Percentiles rank a stretch among this genome's conserved stretches.
Evolutionary conservation across 2,888 invertebrate species (phyloP).

Genomic region (Phania funesta): DNA sequence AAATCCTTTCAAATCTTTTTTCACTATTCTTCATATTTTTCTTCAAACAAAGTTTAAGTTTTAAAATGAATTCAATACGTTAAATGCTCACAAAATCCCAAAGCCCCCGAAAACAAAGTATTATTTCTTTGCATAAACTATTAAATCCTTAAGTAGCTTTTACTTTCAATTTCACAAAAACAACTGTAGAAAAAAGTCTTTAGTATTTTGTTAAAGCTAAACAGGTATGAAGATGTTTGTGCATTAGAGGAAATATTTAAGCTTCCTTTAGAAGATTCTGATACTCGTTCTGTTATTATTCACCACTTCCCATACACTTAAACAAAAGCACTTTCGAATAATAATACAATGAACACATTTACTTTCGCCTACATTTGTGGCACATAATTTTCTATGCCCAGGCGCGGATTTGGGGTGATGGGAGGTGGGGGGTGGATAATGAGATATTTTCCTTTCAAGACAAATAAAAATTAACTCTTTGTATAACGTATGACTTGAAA

Average conservation of each 20-base stretch:
- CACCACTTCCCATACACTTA: conserved; percentile 16
- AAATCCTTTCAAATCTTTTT: no score
- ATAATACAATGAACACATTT: conserved; percentile 10
- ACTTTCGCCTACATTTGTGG: neutral
- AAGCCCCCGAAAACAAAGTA: neutral
- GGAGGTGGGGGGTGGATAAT: no score
- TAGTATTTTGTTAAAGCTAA: conserved; percentile 16
- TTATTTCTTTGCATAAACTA: conserved; percentile 6
- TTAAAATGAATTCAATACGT: neutral
- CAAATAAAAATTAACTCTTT: no score
- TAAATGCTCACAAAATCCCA: neutral
- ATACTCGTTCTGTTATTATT: conserved; percentile 30
- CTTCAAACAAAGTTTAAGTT: neutral
- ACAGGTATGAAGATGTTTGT: conserved; percentile 28
- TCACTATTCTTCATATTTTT: neutral
- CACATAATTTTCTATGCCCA: conserved; percentile 34
- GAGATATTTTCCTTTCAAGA: no score
- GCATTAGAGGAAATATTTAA: conserved; percentile 37
- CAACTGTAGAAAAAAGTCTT: neutral
- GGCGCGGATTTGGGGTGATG: no score
- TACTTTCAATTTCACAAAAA: neutral
- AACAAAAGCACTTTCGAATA: conserved; percentile 39
- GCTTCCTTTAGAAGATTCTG: conserved; percentile 33
- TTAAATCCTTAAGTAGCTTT: neutral
- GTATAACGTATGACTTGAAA: no score